A percentile compares a stretch with the other conserved stretches of the same genome.
Evolutionary conservation across 2,888 invertebrate species (phyloP).

Genomic region (Blastobasis adustella): DNA sequence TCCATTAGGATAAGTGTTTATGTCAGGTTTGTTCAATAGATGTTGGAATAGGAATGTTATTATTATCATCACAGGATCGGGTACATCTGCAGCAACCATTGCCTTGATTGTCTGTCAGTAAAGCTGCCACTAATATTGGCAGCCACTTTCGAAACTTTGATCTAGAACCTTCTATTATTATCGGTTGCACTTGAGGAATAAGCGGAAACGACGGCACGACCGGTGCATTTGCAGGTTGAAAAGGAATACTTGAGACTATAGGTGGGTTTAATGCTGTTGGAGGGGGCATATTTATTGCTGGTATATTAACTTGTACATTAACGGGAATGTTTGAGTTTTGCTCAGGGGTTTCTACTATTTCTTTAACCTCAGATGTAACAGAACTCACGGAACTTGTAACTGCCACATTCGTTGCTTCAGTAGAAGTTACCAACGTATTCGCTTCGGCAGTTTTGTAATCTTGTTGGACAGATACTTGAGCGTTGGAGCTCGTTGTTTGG

Average conservation of each 20-base stretch:
- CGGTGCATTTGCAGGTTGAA: constrained; percentile 8
- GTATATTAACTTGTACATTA: constrained; percentile 38
- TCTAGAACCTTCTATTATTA: constrained; percentile 31
- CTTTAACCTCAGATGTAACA: background rate
- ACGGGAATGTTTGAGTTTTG: constrained; percentile 21
- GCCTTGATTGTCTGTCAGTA: constrained; percentile 27
- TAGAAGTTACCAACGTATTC: background rate
- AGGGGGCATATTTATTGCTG: constrained; percentile 26
- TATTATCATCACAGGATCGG: constrained; percentile 5
- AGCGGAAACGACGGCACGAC: constrained; percentile 10
- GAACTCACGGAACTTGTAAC: background rate
- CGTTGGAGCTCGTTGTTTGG: too few species aligned
- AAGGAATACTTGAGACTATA: constrained; percentile 3
- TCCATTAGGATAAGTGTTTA: constrained; percentile 17
- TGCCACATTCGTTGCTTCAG: background rate
- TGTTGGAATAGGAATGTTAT: constrained; percentile 34
- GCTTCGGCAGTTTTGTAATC: background rate
- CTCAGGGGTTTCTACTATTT: background rate
- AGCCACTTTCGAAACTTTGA: constrained; percentile 31
- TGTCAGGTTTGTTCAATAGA: constrained; percentile 32
- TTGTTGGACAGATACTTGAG: background rate
- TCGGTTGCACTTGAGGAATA: constrained; percentile 20
- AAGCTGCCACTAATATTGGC: constrained; percentile 34
- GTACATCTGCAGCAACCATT: constrained; percentile 22
- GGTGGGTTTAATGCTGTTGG: constrained; percentile 31